Base-by-base conservation (phyloP, 2,888 invertebrate species). In the Leptinotarsa rubiginosa region DNA sequence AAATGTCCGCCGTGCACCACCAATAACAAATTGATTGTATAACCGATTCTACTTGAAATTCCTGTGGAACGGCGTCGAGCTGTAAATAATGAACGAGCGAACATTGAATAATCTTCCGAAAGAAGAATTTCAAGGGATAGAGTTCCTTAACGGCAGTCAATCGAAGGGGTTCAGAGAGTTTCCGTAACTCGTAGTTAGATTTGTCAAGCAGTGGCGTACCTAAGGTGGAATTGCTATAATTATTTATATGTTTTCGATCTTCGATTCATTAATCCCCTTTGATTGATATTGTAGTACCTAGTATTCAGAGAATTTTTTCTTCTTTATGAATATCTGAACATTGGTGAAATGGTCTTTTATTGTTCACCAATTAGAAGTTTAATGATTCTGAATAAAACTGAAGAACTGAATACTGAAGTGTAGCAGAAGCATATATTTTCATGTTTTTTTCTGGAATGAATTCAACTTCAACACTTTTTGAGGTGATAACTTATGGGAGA, bases 131-230 rank as follows among this genome's bases (percentile, higher is more conserved):
- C 59, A 70, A 73, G 73, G 70, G 71, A 68, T 71, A 59, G 71
- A 75, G 47, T 73, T 73, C 52, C 75, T 68, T 65, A 59, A 65
- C 71, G 59, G 50, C 68, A 78, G 70, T 73, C 75, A 74, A 75
- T 77, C 74, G 73, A 78, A 74, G 68, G 73, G 69, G 77, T 75
- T 74, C 77, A 72, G 75, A 75, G 75, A 77, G 74, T 74, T 75
- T 75, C 77, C 78, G 78, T 71, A 76, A 71, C 74, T 77, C 52
- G 67, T 47, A 47, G 77, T 64, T 31, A n/a, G 41, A 62, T 41
- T 31, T 62, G 25, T 62, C n/a, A 62, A 25, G 10, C 62, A 62
- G 62, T 62, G 62, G n/a, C 62, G 62, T 41, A 10, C 31, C n/a
- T 16, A 25, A 2, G 16, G 1, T 3, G 5, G 2, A n/a, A 31